These are phyloP conservation scores for Drosophila subsilvestris DNA, from an alignment of 2,888 invertebrate genomes.

Conservation along the genomic window DNA sequence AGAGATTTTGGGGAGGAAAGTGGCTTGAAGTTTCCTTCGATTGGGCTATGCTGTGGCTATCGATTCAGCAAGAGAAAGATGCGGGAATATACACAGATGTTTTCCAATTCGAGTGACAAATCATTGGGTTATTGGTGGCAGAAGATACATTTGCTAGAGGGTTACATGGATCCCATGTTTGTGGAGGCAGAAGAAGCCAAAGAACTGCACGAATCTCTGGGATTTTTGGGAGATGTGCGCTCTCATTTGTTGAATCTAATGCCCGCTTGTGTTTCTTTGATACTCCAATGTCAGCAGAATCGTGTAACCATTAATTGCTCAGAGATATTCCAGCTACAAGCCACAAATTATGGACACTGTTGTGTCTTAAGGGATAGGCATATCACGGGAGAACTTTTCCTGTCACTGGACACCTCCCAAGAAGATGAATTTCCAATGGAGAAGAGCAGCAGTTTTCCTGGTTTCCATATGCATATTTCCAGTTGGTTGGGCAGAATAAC, in stretches of 20 bases:
- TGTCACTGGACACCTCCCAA: conserved; percentile 70
- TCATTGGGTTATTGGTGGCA: conserved; percentile 48
- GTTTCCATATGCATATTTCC: conserved; percentile 69
- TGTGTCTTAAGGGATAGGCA: conserved; percentile 51
- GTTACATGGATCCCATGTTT: conserved; percentile 51
- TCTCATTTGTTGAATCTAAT: conserved; percentile 51
- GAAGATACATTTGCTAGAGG: conserved; percentile 62
- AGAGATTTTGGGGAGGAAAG: conserved; percentile 9
- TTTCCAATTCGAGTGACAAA: conserved; percentile 38
- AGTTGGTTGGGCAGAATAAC: conserved; percentile 57
- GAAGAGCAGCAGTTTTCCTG: conserved; percentile 17
- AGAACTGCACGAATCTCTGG: conserved; percentile 20
- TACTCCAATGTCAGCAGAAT: conserved; percentile 67
- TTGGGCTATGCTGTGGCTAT: conserved; percentile 75
- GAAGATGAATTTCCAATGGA: conserved; percentile 64
- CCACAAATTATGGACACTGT: conserved; percentile 65
- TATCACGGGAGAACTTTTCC: conserved; percentile 49
- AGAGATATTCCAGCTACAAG: conserved; percentile 56
- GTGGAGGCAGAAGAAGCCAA: conserved; percentile 30
- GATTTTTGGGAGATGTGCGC: conserved; percentile 2
- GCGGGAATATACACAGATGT: conserved; percentile 44
- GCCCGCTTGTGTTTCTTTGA: conserved; percentile 70
- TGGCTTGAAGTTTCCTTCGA: conserved; percentile 59
- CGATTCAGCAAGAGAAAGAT: conserved; percentile 69
- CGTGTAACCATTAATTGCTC: conserved; percentile 52